phyloP scores from a whole-genome alignment of 1,140 invertebrate species.

The Coenobita brevimanus region DNA sequence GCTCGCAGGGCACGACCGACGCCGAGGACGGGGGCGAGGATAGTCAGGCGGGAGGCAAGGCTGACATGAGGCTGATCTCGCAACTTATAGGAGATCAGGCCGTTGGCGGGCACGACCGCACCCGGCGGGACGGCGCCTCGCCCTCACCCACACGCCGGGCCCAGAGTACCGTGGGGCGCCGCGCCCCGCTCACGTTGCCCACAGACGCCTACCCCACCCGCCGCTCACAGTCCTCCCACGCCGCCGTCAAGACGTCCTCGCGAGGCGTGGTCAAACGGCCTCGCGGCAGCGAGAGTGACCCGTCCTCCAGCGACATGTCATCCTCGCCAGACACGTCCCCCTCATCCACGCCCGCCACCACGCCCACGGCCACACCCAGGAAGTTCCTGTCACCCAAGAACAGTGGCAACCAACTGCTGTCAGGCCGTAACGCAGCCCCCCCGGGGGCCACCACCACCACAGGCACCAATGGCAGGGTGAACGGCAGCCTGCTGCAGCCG shows the following conservation, averaged over 20 bases:
- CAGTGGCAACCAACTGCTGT: slow-evolving; percentile 41
- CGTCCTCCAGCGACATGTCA: slow-evolving; percentile 65
- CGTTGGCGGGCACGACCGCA: slow-evolving; percentile 62
- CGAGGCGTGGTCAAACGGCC: slow-evolving; percentile 6
- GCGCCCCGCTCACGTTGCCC: not conserved
- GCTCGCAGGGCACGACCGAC: not conserved
- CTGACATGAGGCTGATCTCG: slow-evolving; percentile 54
- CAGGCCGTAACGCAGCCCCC: not conserved
- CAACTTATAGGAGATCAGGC: slow-evolving; percentile 59
- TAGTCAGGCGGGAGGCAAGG: slow-evolving; percentile 33
- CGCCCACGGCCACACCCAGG: slow-evolving; percentile 50
- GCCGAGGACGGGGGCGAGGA: slow-evolving; percentile 31
- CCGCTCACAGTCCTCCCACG: slow-evolving; percentile 64
- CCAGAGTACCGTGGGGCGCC: slow-evolving; percentile 45
- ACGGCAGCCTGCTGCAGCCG: not conserved
- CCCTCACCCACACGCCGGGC: slow-evolving; percentile 59
- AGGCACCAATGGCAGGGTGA: not conserved
- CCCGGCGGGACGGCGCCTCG: slow-evolving; percentile 61
- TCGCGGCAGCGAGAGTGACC: slow-evolving; percentile 63
- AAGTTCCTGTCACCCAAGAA: slow-evolving; percentile 62
- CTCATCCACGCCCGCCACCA: slow-evolving; percentile 39
- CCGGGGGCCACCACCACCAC: too few species aligned
- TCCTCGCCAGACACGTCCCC: slow-evolving; percentile 68
- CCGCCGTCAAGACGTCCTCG: slow-evolving; percentile 40
- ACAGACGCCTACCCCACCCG: slow-evolving; percentile 29